A percentile compares a stretch with the other conserved stretches of the same genome.
These are phyloP conservation scores for Rhagoletis pomonella DNA, from an alignment of 1,140 invertebrate genomes.

Conservation along the genomic window DNA sequence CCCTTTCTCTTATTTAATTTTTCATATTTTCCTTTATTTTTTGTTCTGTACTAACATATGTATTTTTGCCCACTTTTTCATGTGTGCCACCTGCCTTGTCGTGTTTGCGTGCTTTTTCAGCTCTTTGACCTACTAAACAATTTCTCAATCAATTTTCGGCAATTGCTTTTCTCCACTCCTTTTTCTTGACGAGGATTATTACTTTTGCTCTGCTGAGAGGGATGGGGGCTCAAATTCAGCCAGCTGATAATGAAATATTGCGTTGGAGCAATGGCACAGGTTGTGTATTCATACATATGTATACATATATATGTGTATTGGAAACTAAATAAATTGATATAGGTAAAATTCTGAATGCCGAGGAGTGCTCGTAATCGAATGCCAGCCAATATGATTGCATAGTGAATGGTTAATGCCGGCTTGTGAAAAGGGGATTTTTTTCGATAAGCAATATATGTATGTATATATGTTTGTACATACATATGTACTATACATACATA, in stretches of 20 bases:
- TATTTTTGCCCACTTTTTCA: neutral
- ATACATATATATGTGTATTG: neutral
- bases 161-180: neutral
- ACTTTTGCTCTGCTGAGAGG: neutral
- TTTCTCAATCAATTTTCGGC: slow-evolving; percentile 33
- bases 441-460: too few relatives aligned
- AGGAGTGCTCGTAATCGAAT: slow-evolving; percentile 5
- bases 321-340: too few relatives aligned
- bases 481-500: too few relatives aligned
- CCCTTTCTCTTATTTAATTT: slow-evolving; percentile 11
- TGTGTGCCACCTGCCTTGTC: neutral
- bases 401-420: neutral
- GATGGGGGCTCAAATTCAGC: neutral
- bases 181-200: slow-evolving; percentile 41
- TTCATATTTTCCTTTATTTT: neutral
- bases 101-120: neutral
- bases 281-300: neutral
- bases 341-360: too few relatives aligned
- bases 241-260: slow-evolving; percentile 38
- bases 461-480: too few relatives aligned
- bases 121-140: slow-evolving; percentile 34
- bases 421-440: too few relatives aligned
- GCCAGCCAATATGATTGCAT: neutral
- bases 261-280: neutral
- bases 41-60: neutral